phyloP scores from a whole-genome alignment of 2,113 vertebrate species.

The Tretioscincus oriximinensis region DNA sequence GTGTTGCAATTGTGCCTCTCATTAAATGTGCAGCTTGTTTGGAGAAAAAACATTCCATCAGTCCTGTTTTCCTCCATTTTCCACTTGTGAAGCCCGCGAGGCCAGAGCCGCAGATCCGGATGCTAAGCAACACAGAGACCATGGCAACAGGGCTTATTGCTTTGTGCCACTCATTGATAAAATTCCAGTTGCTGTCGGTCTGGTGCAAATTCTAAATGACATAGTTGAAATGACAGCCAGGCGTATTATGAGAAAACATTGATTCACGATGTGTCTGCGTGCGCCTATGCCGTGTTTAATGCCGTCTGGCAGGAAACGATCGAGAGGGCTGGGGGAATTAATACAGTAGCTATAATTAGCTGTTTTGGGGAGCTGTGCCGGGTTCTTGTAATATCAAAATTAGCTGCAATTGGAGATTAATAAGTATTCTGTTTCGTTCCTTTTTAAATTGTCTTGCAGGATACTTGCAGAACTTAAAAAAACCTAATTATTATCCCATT shows the following conservation, averaged over 20 bases:
- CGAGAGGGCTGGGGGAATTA: background rate
- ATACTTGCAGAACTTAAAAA: background rate
- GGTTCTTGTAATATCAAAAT: conserved; percentile 6
- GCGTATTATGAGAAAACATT: background rate
- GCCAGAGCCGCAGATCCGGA: background rate
- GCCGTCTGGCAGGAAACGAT: background rate
- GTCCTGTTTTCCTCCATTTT: background rate
- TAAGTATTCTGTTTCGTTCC: background rate
- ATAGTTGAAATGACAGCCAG: background rate
- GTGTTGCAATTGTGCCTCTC: too few relatives aligned
- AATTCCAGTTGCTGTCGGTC: accelerated
- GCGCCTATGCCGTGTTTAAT: background rate
- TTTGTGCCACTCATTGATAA: conserved; percentile 8
- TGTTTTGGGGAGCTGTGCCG: background rate
- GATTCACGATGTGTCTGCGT: conserved; percentile 16
- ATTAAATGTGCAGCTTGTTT: background rate
- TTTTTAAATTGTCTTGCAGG: background rate
- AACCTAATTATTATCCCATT: background rate
- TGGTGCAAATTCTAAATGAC: background rate
- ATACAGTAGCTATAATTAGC: background rate
- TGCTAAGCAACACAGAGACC: conserved; percentile 14
- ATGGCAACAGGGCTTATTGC: background rate
- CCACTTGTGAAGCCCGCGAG: background rate
- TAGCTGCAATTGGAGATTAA: background rate
- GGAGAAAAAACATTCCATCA: background rate